Percentiles rank a stretch among this genome's conserved stretches.
phyloP scores from a whole-genome alignment of 2,888 invertebrate species.

The Oligia strigilis region DNA sequence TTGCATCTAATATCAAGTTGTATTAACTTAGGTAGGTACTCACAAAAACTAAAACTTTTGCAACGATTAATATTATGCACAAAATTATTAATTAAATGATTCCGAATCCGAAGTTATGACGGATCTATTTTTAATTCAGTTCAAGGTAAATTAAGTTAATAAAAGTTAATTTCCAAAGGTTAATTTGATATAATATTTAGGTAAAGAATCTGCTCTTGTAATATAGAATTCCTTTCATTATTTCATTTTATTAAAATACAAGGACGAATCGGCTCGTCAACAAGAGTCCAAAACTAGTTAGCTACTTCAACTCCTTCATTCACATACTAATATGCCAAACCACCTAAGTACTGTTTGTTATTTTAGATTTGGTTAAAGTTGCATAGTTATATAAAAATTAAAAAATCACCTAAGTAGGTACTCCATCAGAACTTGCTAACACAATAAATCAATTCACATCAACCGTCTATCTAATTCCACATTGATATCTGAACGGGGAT shows the following conservation, averaged over 20 bases:
- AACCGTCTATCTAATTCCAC: constrained; percentile 45
- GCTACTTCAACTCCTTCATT: not conserved
- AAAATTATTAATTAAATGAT: constrained; percentile 14
- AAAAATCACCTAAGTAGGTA: too few species aligned
- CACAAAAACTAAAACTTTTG: constrained; percentile 7
- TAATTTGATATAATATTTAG: constrained; percentile 6
- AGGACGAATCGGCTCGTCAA: not conserved
- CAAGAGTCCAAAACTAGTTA: not conserved
- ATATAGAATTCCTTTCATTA: not conserved
- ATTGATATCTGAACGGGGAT: constrained; percentile 49
- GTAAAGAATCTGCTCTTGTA: not conserved
- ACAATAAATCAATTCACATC: constrained; percentile 38
- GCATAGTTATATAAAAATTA: too few species aligned
- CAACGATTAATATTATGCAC: not conserved
- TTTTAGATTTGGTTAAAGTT: too few species aligned
- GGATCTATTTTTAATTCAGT: constrained; percentile 1
- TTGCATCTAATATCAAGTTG: not conserved
- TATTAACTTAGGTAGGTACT: not conserved
- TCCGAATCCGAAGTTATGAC: not conserved
- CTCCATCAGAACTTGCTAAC: constrained; percentile 2
- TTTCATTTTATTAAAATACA: not conserved
- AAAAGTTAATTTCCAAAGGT: constrained; percentile 11
- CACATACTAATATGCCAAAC: not conserved
- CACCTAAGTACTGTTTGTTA: not conserved
- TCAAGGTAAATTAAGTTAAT: constrained; percentile 1